Evolutionary conservation across 1,140 invertebrate genomes (phyloP).

Genomic region (Drosophila pachea): DNA sequence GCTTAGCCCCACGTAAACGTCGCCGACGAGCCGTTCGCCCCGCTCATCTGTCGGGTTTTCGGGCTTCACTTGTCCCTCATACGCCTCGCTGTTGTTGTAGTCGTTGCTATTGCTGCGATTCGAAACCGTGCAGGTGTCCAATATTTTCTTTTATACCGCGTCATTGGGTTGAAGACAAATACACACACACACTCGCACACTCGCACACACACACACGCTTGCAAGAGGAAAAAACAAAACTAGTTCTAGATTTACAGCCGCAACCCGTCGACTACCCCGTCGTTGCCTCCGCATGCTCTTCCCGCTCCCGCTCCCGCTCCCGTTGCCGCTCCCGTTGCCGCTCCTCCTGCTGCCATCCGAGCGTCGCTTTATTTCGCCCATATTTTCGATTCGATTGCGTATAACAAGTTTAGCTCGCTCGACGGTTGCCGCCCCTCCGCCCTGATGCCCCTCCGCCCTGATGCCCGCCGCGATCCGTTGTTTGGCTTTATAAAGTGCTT

Average conservation of each 20-base stretch:
- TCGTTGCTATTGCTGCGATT: slow-evolving; percentile 55
- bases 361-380: slow-evolving; percentile 67
- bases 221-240: slow-evolving; percentile 55
- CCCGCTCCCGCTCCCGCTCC: not conserved
- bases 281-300: not conserved
- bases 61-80: slow-evolving; percentile 71
- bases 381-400: slow-evolving; percentile 75
- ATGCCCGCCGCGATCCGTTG: slow-evolving; percentile 36
- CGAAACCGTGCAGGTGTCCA: slow-evolving; percentile 77
- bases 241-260: slow-evolving; percentile 75
- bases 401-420: slow-evolving; percentile 68
- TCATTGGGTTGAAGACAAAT: slow-evolving; percentile 57
- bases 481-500: slow-evolving; percentile 68
- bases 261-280: slow-evolving; percentile 11
- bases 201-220: not conserved
- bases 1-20: slow-evolving; percentile 32
- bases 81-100: slow-evolving; percentile 34
- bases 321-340: not conserved
- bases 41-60: slow-evolving; percentile 55
- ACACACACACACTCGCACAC: slow-evolving; percentile 4
- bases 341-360: slow-evolving; percentile 1
- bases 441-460: slow-evolving; percentile 1
- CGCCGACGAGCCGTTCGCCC: slow-evolving; percentile 18
- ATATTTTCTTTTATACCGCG: slow-evolving; percentile 75
- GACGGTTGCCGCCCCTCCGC: not conserved